Conservation (phyloP, 2,797 vertebrate genomes). For the Sebastes trivittatus region DNA sequence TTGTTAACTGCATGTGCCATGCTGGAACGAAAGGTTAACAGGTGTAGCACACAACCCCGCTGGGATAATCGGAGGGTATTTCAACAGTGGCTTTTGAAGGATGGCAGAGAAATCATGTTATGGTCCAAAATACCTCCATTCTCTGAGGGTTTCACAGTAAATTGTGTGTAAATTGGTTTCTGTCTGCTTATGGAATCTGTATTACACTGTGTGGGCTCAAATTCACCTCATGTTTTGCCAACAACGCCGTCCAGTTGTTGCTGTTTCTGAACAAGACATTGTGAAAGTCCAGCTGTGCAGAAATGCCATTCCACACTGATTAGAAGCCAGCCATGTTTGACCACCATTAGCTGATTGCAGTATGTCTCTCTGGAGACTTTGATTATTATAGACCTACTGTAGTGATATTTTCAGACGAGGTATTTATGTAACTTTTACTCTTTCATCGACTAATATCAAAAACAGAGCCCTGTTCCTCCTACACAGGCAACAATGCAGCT, state of each 20-base stretch:
- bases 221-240: slow-evolving; percentile 23
- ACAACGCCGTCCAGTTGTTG: slow-evolving; percentile 24
- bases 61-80: no score
- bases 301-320: slow-evolving; percentile 51
- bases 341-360: slow-evolving; percentile 45
- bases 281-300: slow-evolving; percentile 55
- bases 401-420: slow-evolving; percentile 31
- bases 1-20: neutral
- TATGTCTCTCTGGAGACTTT: slow-evolving; percentile 28
- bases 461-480: slow-evolving; percentile 59
- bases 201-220: neutral
- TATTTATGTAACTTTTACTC: neutral
- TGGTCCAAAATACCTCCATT: neutral
- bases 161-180: slow-evolving; percentile 12
- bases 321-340: slow-evolving; percentile 28
- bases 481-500: slow-evolving; percentile 49
- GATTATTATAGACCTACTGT: slow-evolving; percentile 31
- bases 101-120: neutral
- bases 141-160: neutral
- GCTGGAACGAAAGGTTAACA: no score
- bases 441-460: slow-evolving; percentile 49
- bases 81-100: neutral
- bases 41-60: neutral
- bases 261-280: neutral
- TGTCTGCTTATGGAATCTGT: slow-evolving; percentile 3